phyloP scores from a whole-genome alignment of 2,797 vertebrate species.

The Lepus oiostolus region DNA sequence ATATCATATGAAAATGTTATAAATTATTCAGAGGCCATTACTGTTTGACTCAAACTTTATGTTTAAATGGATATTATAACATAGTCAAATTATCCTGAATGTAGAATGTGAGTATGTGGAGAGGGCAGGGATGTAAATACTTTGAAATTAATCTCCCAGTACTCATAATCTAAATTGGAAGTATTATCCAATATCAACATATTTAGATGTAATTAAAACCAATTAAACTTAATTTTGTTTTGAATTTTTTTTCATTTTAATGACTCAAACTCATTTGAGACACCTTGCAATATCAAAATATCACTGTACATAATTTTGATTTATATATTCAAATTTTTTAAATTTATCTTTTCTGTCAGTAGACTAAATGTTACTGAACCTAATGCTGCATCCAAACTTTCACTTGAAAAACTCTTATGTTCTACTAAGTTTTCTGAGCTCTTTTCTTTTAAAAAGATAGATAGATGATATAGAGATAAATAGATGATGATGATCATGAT shows the following conservation, averaged over 20 bases:
- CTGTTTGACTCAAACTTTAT: background rate
- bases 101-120: background rate
- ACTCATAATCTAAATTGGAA: background rate
- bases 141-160: background rate
- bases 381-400: background rate
- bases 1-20: background rate
- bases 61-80: background rate
- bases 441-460: background rate
- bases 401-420: background rate
- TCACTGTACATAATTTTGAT: background rate
- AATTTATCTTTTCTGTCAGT: background rate
- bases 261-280: background rate
- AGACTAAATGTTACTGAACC: background rate
- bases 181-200: background rate
- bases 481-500: background rate
- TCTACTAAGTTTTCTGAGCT: background rate
- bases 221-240: slow-evolving; percentile 30
- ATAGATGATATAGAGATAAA: background rate
- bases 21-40: background rate
- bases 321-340: slow-evolving; percentile 16
- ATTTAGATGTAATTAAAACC: background rate
- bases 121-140: background rate
- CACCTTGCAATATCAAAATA: background rate
- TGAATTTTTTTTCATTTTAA: background rate
- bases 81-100: background rate